Conservation (phyloP, 2,113 vertebrate species). For the Anolis sagrei region DNA sequence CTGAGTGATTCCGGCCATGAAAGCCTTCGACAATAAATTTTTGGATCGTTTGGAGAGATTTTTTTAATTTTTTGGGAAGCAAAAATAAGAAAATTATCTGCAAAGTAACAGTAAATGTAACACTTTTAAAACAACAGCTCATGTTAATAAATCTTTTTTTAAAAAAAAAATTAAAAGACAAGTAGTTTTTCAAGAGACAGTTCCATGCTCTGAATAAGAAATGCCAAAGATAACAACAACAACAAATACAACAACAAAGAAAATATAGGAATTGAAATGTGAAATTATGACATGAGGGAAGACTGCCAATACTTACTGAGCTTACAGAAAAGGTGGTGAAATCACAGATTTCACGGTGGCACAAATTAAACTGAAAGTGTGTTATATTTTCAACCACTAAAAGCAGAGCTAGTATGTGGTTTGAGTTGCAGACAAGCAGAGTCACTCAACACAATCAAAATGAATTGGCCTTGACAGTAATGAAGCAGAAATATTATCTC, state of each 20-base stretch:
- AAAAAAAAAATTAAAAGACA: background rate
- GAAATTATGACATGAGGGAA: background rate
- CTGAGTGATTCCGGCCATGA: no score
- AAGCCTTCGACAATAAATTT: no score
- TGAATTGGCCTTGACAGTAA: background rate
- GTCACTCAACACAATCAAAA: background rate
- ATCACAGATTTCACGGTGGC: background rate
- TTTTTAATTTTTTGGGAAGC: no score
- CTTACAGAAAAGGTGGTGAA: constrained; percentile 8
- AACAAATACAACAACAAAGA: background rate
- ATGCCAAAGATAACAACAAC: background rate
- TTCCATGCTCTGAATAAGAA: background rate
- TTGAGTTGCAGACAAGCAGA: background rate
- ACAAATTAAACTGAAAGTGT: constrained; percentile 16
- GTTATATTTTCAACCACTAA: background rate
- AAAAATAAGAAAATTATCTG: no score
- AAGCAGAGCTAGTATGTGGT: background rate
- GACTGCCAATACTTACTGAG: background rate
- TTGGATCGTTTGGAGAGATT: background rate
- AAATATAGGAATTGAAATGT: constrained; percentile 7
- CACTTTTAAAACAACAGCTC: background rate
- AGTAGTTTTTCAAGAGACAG: background rate
- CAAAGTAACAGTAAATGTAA: background rate
- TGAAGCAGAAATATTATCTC: background rate
- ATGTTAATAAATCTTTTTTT: background rate